Percentiles rank a stretch among this genome's conserved stretches.
Conservation (phyloP, 2,797 vertebrate species). For the Sebastes alutus region DNA sequence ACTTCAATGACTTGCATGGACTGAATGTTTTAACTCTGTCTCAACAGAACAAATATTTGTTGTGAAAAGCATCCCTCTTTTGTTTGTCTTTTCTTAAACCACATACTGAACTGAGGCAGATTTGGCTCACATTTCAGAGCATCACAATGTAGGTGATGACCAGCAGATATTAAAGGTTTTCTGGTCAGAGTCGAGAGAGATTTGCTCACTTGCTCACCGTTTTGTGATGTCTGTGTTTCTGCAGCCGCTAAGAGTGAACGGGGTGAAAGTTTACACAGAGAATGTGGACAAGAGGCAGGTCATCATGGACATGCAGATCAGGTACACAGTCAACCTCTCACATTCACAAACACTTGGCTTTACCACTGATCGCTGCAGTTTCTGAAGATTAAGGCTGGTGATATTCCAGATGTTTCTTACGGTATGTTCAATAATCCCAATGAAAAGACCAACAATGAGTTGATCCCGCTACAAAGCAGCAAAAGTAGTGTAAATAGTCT, state of each 20-base stretch:
- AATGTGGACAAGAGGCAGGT: conserved; percentile 98
- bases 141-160: too few relatives aligned
- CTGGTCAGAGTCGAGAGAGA: neutral
- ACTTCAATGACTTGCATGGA: neutral
- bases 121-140: neutral
- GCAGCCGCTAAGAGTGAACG: conserved; percentile 94
- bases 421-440: neutral
- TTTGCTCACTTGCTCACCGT: neutral
- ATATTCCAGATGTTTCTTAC: neutral
- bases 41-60: too few relatives aligned
- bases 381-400: neutral
- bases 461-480: neutral
- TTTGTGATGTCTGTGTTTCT: conserved; percentile 16
- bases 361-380: neutral
- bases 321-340: conserved; percentile 73
- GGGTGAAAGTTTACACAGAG: conserved; percentile 97
- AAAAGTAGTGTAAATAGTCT: too few relatives aligned
- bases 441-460: neutral
- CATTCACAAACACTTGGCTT: neutral
- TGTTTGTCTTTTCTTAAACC: neutral
- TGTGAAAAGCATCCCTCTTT: neutral
- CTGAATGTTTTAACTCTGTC: neutral
- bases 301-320: conserved; percentile 97
- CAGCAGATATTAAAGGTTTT: neutral
- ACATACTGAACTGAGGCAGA: neutral